Percentiles rank a stretch among this genome's conserved stretches.
These are phyloP conservation scores for Panthera uncia DNA, from an alignment of 2,113 vertebrate species.

Conservation along the genomic window DNA sequence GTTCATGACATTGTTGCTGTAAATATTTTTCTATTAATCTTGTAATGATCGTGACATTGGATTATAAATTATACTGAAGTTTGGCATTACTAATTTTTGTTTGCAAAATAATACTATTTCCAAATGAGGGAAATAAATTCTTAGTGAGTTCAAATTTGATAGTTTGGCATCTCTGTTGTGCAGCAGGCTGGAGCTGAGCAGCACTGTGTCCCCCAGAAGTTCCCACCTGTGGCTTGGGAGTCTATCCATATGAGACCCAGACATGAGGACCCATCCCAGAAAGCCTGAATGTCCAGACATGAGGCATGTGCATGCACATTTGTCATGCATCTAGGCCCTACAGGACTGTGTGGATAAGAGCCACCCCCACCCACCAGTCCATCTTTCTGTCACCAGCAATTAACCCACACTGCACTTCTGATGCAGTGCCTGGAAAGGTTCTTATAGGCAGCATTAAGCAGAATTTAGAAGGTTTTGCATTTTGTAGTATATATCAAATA, in stretches of 20 bases:
- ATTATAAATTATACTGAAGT: not conserved
- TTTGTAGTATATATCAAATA: not conserved
- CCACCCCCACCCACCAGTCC: not conserved
- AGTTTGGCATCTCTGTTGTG: not conserved
- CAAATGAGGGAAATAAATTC: not conserved
- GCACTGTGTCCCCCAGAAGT: not conserved
- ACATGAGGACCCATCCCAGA: not conserved
- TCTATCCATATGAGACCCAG: too few relatives aligned
- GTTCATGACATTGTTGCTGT: not conserved
- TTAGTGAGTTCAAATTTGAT: not conserved
- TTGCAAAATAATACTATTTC: constrained; percentile 22
- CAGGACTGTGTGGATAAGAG: not conserved
- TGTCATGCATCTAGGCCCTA: not conserved
- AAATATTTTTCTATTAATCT: constrained; percentile 37
- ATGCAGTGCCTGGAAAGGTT: not conserved
- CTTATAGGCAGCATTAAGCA: not conserved
- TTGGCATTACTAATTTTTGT: not conserved
- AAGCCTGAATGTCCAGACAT: not conserved
- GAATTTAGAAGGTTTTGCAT: not conserved
- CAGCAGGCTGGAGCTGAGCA: not conserved
- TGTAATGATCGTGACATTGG: not conserved
- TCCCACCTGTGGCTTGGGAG: too few relatives aligned
- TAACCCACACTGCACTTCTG: not conserved
- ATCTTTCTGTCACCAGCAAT: not conserved
- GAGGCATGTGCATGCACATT: not conserved